Conservation (phyloP, 2,113 vertebrate genomes). For the Microtus oregoni region DNA sequence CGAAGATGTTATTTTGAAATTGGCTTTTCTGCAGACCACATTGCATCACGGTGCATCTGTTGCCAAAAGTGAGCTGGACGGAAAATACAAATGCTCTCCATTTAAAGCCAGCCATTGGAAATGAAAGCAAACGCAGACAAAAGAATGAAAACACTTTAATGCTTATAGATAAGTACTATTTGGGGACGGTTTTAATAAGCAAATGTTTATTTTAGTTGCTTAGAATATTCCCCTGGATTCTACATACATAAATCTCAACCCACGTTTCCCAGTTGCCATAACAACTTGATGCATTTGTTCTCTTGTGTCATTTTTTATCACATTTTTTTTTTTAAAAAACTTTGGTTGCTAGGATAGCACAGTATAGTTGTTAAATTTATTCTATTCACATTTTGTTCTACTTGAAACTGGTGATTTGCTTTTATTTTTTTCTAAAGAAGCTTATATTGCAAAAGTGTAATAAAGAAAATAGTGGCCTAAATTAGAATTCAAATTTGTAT, state of each 20-base stretch:
- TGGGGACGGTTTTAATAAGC: constrained; percentile 84
- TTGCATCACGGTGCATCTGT: constrained; percentile 52
- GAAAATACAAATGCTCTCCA: constrained; percentile 73
- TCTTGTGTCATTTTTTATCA: constrained; percentile 85
- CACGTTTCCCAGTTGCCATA: constrained; percentile 87
- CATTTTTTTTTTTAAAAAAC: constrained; percentile 64
- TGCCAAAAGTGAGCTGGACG: constrained; percentile 71
- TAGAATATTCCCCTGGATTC: constrained; percentile 80
- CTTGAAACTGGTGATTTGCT: constrained; percentile 76
- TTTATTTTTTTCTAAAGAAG: constrained; percentile 78
- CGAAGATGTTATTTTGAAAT: constrained; percentile 72
- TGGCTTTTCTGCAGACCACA: constrained; percentile 70
- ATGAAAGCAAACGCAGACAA: constrained; percentile 73
- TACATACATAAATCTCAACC: constrained; percentile 87
- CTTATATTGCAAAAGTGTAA: constrained; percentile 65
- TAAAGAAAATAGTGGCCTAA: constrained; percentile 64
- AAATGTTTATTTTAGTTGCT: constrained; percentile 87
- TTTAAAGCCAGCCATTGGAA: constrained; percentile 78
- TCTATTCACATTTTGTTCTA: constrained; percentile 81
- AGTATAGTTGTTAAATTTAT: constrained; percentile 84
- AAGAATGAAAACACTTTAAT: constrained; percentile 80
- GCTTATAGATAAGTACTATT: constrained; percentile 85
- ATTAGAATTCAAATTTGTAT: constrained; percentile 66
- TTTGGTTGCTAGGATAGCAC: constrained; percentile 83
- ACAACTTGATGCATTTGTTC: constrained; percentile 88